Percentiles rank a stretch among this genome's conserved stretches.
These are phyloP conservation scores for Stictocephala bisonia DNA, from an alignment of 2,888 invertebrate species.

Conservation along the genomic window DNA sequence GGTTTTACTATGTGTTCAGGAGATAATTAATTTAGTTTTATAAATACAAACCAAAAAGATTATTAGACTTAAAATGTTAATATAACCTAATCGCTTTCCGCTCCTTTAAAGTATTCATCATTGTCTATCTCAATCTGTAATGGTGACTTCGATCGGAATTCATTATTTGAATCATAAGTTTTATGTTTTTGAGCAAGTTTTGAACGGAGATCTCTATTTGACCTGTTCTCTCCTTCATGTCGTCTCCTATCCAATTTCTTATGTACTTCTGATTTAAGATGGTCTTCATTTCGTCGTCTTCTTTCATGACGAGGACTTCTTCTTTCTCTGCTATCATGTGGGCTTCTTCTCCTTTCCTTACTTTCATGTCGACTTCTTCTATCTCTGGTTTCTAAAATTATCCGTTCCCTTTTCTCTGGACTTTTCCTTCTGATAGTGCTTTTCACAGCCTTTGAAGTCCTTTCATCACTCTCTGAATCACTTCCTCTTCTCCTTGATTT, in stretches of 20 bases:
- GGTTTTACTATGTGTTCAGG: too few relatives aligned
- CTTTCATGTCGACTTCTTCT: conserved; percentile 54
- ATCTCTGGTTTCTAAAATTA: too few relatives aligned
- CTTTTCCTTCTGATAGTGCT: conserved; percentile 10
- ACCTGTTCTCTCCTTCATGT: not conserved
- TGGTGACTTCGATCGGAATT: conserved; percentile 47
- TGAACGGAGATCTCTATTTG: conserved; percentile 12
- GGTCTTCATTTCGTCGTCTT: conserved; percentile 12
- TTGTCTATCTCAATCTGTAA: conserved; percentile 57
- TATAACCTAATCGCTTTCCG: conserved; percentile 46
- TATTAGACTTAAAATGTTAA: too few relatives aligned
- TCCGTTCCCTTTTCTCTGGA: conserved; percentile 12
- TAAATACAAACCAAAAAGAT: too few relatives aligned
- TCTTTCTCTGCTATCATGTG: conserved; percentile 5
- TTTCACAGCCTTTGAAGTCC: not conserved
- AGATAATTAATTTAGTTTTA: too few relatives aligned
- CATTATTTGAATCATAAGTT: conserved; percentile 16
- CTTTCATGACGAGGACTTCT: conserved; percentile 27
- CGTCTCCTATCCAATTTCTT: conserved; percentile 1
- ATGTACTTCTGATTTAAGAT: conserved; percentile 2
- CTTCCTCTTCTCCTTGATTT: conserved; percentile 28
- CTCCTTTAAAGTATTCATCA: conserved; percentile 53
- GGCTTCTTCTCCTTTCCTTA: conserved; percentile 21
- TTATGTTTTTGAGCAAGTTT: conserved; percentile 29
- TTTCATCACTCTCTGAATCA: conserved; percentile 24